Conservation (phyloP, 1,140 invertebrate species). For the Varroa destructor region DNA sequence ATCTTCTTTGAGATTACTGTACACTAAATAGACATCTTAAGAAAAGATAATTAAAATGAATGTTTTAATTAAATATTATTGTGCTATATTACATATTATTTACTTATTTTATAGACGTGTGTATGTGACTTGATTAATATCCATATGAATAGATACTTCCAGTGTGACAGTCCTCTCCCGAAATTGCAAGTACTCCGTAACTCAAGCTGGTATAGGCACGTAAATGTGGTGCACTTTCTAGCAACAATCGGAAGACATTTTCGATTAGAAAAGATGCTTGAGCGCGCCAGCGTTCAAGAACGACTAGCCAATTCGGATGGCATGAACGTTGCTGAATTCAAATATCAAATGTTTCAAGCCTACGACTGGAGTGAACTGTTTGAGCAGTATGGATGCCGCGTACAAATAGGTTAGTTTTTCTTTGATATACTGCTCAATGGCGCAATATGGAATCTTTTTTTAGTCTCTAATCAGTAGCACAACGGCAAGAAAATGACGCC, state of each 20-base stretch:
- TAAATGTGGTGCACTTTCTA: conserved; percentile 68
- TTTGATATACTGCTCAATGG: no score
- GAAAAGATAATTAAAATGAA: no score
- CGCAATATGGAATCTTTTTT: no score
- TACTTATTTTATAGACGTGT: no score
- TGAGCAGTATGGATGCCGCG: conserved; percentile 62
- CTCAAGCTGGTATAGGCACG: conserved; percentile 64
- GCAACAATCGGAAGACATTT: conserved; percentile 64
- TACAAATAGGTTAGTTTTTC: conserved; percentile 52
- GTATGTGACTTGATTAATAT: no score
- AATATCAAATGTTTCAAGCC: conserved; percentile 88
- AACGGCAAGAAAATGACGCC: no score
- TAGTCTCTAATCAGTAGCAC: no score
- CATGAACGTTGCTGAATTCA: conserved; percentile 89
- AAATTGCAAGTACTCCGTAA: conserved; percentile 67
- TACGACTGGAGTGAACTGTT: conserved; percentile 87
- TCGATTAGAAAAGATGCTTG: conserved; percentile 56
- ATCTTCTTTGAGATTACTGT: no score
- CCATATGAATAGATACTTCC: no score
- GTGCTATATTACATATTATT: no score
- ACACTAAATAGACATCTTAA: no score
- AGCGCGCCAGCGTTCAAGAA: conserved; percentile 49
- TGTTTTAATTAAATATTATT: no score
- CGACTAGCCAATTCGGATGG: conserved; percentile 59
- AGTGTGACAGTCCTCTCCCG: not conserved